Conservation (phyloP, 2,797 vertebrate species). For the Valencia hispanica region DNA sequence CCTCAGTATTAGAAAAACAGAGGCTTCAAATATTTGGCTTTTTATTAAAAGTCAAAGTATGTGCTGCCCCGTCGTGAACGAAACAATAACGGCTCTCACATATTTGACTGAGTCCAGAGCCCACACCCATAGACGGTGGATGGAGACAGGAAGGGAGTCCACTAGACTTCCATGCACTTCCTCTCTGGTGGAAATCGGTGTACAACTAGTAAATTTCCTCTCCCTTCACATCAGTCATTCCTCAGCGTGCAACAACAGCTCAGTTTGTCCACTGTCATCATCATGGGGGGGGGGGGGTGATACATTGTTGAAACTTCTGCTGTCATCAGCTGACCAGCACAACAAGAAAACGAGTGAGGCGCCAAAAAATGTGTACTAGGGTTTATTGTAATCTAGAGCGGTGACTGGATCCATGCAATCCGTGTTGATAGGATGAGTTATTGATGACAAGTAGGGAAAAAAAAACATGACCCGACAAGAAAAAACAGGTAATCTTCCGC, state of each 20-base stretch:
- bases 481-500: slow-evolving; percentile 21
- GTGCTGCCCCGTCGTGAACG: slow-evolving; percentile 17
- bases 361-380: slow-evolving; percentile 55
- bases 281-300: neutral
- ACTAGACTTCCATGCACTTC: slow-evolving; percentile 61
- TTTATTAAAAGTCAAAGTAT: slow-evolving; percentile 40
- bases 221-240: slow-evolving; percentile 39
- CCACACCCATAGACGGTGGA: slow-evolving; percentile 59
- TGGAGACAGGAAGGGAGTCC: slow-evolving; percentile 76
- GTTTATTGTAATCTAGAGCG: slow-evolving; percentile 11
- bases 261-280: slow-evolving; percentile 13
- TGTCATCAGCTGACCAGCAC: slow-evolving; percentile 52
- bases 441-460: slow-evolving; percentile 46
- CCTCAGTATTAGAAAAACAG: slow-evolving; percentile 46
- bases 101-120: slow-evolving; percentile 35
- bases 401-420: slow-evolving; percentile 60
- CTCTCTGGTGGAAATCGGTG: slow-evolving; percentile 47
- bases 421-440: slow-evolving; percentile 38
- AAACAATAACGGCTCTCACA: slow-evolving; percentile 35
- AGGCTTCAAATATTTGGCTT: slow-evolving; percentile 66
- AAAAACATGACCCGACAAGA: slow-evolving; percentile 41
- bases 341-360: slow-evolving; percentile 18
- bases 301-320: neutral
- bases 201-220: slow-evolving; percentile 28
- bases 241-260: neutral